phyloP scores from a whole-genome alignment of 2,113 vertebrate genomes.

The Elgaria multicarinata region DNA sequence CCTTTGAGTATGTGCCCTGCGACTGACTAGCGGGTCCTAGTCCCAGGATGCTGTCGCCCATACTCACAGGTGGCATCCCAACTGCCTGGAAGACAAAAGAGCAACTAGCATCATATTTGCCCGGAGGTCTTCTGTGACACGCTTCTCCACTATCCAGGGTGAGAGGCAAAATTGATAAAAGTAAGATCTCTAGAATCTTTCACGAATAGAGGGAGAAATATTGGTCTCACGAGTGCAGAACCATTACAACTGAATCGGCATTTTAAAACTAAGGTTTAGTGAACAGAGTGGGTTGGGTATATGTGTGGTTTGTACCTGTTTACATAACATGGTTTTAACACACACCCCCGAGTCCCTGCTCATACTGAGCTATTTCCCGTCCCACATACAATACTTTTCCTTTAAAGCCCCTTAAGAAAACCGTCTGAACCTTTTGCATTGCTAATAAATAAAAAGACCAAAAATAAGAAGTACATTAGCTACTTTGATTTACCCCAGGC shows the following conservation, averaged over 20 bases:
- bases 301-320: background rate
- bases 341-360: background rate
- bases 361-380: background rate
- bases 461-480: too few species aligned
- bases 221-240: background rate
- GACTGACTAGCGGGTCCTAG: constrained; percentile 74
- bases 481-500: background rate
- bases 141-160: background rate
- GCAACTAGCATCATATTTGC: background rate
- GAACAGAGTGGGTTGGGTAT: background rate
- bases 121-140: background rate
- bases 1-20: constrained; percentile 82
- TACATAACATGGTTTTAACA: background rate
- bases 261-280: background rate
- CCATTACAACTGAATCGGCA: background rate
- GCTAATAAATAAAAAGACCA: too few species aligned
- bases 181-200: background rate
- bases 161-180: background rate
- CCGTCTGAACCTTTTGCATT: too few species aligned
- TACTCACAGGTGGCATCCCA: constrained; percentile 83
- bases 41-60: constrained; percentile 69
- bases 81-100: constrained; percentile 76
- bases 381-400: background rate
- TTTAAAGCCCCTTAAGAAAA: background rate
- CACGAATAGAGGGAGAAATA: background rate